These are phyloP conservation scores for Limnothrissa miodon DNA, from an alignment of 2,113 vertebrate genomes.

Conservation along the genomic window DNA sequence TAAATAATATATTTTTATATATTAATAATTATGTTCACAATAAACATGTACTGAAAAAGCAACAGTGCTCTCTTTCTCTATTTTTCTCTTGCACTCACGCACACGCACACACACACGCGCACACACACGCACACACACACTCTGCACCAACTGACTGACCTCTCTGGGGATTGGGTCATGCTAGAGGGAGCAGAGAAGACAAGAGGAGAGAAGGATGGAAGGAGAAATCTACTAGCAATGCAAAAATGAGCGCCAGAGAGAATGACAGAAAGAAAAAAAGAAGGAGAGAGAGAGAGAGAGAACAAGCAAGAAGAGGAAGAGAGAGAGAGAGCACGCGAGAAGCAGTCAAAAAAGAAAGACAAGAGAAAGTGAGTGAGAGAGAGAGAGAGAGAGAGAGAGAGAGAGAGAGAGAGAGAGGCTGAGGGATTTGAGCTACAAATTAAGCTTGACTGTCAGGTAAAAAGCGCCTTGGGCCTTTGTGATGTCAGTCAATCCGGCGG, in stretches of 20 bases:
- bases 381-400: slow-evolving; percentile 13
- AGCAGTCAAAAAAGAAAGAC: too few species aligned
- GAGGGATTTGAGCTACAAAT: slow-evolving; percentile 36
- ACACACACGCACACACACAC: slow-evolving; percentile 11
- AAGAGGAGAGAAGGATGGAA: slow-evolving; percentile 16
- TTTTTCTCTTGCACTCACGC: too few species aligned
- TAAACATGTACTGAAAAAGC: background rate
- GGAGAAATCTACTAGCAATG: slow-evolving; percentile 1
- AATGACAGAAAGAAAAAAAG: background rate
- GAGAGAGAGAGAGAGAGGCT: background rate
- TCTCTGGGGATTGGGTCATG: slow-evolving; percentile 28
- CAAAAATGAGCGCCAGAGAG: slow-evolving; percentile 6
- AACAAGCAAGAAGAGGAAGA: background rate
- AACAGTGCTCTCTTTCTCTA: background rate
- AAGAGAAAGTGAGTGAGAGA: background rate
- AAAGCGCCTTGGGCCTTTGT: slow-evolving; percentile 33
- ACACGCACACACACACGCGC: background rate
- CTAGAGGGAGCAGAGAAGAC: slow-evolving; percentile 33
- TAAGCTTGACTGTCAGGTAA: slow-evolving; percentile 48
- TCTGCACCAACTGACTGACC: slow-evolving; percentile 33
- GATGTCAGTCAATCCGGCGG: slow-evolving; percentile 33
- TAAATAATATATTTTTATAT: too few species aligned
- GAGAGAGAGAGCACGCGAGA: background rate
- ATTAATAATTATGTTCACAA: too few species aligned
- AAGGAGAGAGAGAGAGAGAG: background rate